These are phyloP conservation scores for Cybosia mesomella DNA, from an alignment of 2,888 invertebrate species.

Conservation along the genomic window DNA sequence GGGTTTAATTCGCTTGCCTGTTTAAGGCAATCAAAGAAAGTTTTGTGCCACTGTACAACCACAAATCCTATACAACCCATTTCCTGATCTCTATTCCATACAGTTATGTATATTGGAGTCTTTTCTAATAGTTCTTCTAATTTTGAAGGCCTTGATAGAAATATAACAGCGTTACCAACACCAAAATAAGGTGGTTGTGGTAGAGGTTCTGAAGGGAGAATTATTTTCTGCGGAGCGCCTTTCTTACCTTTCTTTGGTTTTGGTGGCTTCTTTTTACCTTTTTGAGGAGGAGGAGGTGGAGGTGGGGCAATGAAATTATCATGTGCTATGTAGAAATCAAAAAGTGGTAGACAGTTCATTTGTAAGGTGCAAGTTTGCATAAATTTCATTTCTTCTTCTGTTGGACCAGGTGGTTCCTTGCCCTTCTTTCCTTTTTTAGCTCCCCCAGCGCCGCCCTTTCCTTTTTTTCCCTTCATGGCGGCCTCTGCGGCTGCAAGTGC, in stretches of 20 bases:
- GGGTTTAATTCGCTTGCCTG: slow-evolving; percentile 73
- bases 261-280: slow-evolving; percentile 63
- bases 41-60: slow-evolving; percentile 75
- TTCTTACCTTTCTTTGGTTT: slow-evolving; percentile 68
- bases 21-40: slow-evolving; percentile 73
- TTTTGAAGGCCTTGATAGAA: slow-evolving; percentile 76
- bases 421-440: slow-evolving; percentile 71
- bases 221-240: slow-evolving; percentile 62
- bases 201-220: slow-evolving; percentile 78
- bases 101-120: slow-evolving; percentile 78
- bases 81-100: slow-evolving; percentile 81
- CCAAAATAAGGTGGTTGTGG: slow-evolving; percentile 82
- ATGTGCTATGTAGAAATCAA: slow-evolving; percentile 82
- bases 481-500: slow-evolving; percentile 71
- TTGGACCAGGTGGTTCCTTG: slow-evolving; percentile 75
- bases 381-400: slow-evolving; percentile 82
- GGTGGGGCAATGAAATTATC: slow-evolving; percentile 81
- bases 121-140: slow-evolving; percentile 72
- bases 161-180: slow-evolving; percentile 79
- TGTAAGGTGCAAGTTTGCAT: slow-evolving; percentile 81
- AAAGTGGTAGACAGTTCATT: slow-evolving; percentile 78
- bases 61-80: slow-evolving; percentile 78
- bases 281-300: slow-evolving; percentile 73
- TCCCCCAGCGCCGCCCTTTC: slow-evolving; percentile 56
- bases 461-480: slow-evolving; percentile 63